phyloP scores from a whole-genome alignment of 1,140 invertebrate genomes.

The Bombus consobrinus region DNA sequence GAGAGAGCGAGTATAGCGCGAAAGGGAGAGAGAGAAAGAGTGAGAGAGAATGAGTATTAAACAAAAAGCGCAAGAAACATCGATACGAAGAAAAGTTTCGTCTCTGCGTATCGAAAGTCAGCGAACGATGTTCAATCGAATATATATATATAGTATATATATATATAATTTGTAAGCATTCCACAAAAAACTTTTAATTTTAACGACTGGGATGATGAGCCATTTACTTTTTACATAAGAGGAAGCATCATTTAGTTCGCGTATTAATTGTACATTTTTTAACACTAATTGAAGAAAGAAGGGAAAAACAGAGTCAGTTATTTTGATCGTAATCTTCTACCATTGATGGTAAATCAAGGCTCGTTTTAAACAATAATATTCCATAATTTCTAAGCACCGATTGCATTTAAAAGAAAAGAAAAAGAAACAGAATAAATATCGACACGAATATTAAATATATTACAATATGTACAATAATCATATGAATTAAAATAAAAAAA shows the following conservation, averaged over 20 bases:
- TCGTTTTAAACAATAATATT: background rate
- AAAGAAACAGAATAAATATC: background rate
- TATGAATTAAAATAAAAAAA: slow-evolving; percentile 29
- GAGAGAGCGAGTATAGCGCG: background rate
- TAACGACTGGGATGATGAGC: slow-evolving; percentile 56
- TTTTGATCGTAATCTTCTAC: background rate
- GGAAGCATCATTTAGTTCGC: slow-evolving; percentile 55
- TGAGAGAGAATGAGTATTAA: background rate
- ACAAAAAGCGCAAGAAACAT: background rate
- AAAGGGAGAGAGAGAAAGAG: background rate
- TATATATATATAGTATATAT: background rate
- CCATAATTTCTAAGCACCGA: background rate
- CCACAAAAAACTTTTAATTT: slow-evolving; percentile 70
- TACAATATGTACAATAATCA: background rate
- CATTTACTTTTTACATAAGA: slow-evolving; percentile 53
- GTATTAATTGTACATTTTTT: slow-evolving; percentile 72
- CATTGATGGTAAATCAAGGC: background rate
- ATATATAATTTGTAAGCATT: slow-evolving; percentile 70
- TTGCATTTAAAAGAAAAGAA: background rate
- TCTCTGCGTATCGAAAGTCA: slow-evolving; percentile 44
- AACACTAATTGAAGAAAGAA: slow-evolving; percentile 16
- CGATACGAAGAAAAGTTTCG: background rate
- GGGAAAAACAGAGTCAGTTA: background rate
- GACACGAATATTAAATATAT: background rate
- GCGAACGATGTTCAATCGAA: slow-evolving; percentile 17